Base-by-base conservation (phyloP, 1,140 invertebrate genomes). In the Drosophila lowei region DNA sequence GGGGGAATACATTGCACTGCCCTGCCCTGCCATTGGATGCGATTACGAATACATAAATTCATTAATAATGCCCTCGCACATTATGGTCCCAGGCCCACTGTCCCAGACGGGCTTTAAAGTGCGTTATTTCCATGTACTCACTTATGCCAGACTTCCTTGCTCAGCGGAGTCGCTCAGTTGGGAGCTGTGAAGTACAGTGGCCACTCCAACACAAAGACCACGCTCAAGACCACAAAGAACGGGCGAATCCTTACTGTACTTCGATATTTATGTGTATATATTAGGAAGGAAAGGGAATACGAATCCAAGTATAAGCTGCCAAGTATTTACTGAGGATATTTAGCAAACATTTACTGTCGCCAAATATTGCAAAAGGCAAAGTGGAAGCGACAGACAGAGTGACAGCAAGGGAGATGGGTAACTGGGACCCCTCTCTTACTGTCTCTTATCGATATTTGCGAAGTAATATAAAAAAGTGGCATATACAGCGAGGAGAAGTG, bases 381-480 rank as follows among this genome's bases (percentile, higher is more conserved):
- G 42, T 50, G 38, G 53, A 47, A 54, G 42, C 13, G 23, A 48
- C 67, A 55, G 15, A 23, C 47, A 15, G 23, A 54, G 16, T 71
- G 57, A 77, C 43, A 68, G 46, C 18, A 18, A 18, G 55, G 50
- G 56, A 43, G 52, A 54, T 43, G 56, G 56, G 18, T 2, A 0
- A 25, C 23, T 25, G 23, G 23, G 23, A 25, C 50, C 34, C 64
- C 18, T 34, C 34, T 38, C 41, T 18, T 18, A 18, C 18, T 21
- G 28, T 41, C 46, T 60, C 72, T 71, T 86, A 88, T 88, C 83
- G 81, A 88, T 88, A 75, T 83, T 86, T 78, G 65, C 61, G 62
- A 88, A 86, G 81, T 81, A 88, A 86, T 83, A 85, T 79, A 86
- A 85, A 71, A 67, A 80, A 61, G 56, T 77, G 68, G 65, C 68